These are phyloP conservation scores for Beaufortia kweichowensis DNA, from an alignment of 2,113 vertebrate species.

Conservation along the genomic window DNA sequence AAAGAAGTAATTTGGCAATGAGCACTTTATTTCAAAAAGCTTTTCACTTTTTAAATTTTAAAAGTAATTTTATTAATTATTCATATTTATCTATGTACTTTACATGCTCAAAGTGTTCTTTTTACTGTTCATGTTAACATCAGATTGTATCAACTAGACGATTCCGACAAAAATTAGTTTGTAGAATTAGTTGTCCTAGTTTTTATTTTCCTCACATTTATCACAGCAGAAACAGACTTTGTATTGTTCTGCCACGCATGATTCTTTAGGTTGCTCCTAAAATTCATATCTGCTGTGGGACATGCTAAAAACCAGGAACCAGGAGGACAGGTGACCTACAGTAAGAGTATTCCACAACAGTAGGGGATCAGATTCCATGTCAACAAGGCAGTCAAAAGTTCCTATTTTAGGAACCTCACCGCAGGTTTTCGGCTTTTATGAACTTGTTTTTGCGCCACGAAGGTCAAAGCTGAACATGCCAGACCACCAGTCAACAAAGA, in stretches of 20 bases:
- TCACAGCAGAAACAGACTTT: not conserved
- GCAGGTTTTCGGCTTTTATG: conserved; percentile 29
- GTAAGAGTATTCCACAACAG: conserved; percentile 8
- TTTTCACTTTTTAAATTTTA: no score
- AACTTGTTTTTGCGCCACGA: conserved; percentile 46
- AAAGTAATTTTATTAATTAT: no score
- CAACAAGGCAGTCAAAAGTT: conserved; percentile 45
- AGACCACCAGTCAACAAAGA: conserved; percentile 33
- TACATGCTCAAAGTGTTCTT: no score
- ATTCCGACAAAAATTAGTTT: not conserved
- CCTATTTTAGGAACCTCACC: conserved; percentile 41
- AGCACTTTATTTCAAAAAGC: no score
- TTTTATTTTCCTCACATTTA: not conserved
- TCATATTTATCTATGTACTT: no score
- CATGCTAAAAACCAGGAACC: not conserved
- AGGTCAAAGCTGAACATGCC: conserved; percentile 49
- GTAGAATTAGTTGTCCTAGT: conserved; percentile 16
- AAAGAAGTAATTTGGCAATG: no score
- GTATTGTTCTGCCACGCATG: not conserved
- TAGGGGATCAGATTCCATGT: conserved; percentile 35
- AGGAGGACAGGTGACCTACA: not conserved
- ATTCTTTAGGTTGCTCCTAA: not conserved
- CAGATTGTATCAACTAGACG: no score
- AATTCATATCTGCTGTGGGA: conserved; percentile 2
- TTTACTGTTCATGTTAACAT: no score